A percentile compares a stretch with the other conserved stretches of the same genome.
These are phyloP conservation scores for Gryllus bimaculatus DNA, from an alignment of 1,140 invertebrate genomes.

Conservation along the genomic window DNA sequence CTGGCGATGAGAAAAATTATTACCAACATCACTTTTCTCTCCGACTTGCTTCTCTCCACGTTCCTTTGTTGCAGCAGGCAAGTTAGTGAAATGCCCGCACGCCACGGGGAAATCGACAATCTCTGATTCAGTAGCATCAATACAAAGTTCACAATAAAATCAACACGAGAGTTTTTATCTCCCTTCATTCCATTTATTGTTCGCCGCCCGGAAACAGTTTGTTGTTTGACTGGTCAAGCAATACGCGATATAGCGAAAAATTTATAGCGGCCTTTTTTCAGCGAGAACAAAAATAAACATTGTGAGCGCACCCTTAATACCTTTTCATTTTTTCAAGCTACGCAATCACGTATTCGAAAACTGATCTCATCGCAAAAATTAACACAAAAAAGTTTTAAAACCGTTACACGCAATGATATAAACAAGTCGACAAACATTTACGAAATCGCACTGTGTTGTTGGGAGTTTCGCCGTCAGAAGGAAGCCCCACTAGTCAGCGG, in stretches of 20 bases:
- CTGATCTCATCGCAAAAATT: not conserved
- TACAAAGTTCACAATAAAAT: not conserved
- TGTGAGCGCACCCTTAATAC: not conserved
- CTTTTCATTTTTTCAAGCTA: not conserved
- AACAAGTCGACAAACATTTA: not conserved
- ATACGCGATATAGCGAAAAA: not conserved
- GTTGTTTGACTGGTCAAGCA: slow-evolving; percentile 3
- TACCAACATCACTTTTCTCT: too few species aligned
- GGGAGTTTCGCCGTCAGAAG: not conserved
- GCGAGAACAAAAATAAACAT: not conserved
- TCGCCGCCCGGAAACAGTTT: not conserved
- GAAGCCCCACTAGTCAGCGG: not conserved
- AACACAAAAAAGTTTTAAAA: not conserved
- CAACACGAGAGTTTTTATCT: not conserved
- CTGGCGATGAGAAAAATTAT: too few species aligned
- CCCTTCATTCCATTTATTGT: not conserved
- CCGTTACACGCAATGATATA: not conserved
- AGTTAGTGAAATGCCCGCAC: too few species aligned
- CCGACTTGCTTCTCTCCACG: too few species aligned
- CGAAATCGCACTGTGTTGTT: not conserved
- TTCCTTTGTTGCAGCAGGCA: too few species aligned
- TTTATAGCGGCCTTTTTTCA: not conserved
- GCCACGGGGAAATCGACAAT: too few species aligned
- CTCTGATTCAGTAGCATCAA: not conserved
- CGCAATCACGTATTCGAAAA: not conserved